Evolutionary conservation across 2,113 vertebrate species (phyloP).

Genomic region (Thermophis baileyi): DNA sequence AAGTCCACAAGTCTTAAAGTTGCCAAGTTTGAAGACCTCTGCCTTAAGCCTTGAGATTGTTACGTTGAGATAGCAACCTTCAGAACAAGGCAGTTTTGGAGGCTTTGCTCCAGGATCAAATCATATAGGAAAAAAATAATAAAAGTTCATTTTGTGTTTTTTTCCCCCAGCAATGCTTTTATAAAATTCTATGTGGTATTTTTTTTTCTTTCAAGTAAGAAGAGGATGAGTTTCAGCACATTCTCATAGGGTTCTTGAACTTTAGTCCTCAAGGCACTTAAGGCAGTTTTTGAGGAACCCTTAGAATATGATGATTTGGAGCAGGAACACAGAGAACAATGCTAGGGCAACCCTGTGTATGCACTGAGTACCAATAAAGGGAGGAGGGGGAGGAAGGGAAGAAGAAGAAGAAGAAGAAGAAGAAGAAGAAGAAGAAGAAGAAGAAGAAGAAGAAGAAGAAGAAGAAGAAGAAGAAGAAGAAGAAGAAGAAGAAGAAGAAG

Average conservation of each 20-base stretch:
- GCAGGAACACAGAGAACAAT: background rate
- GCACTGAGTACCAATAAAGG: background rate
- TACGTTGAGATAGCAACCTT: conserved; percentile 20
- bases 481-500: no score
- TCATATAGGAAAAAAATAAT: background rate
- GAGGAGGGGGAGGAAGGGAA: background rate
- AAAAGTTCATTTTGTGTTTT: background rate
- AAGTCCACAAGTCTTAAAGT: no score
- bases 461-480: no score
- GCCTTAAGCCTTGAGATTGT: background rate
- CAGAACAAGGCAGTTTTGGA: background rate
- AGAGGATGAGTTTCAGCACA: background rate
- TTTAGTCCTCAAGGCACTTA: background rate
- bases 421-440: no score
- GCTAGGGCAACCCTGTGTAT: background rate
- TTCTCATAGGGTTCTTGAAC: background rate
- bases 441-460: no score
- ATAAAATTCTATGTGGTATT: background rate
- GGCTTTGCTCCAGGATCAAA: background rate
- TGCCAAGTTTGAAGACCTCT: no score
- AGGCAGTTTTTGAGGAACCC: background rate
- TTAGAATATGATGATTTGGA: background rate
- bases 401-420: no score
- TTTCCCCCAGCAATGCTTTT: background rate
- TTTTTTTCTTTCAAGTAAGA: background rate